These are phyloP conservation scores for Pyralis farinalis DNA, from an alignment of 2,888 invertebrate species.

Conservation along the genomic window DNA sequence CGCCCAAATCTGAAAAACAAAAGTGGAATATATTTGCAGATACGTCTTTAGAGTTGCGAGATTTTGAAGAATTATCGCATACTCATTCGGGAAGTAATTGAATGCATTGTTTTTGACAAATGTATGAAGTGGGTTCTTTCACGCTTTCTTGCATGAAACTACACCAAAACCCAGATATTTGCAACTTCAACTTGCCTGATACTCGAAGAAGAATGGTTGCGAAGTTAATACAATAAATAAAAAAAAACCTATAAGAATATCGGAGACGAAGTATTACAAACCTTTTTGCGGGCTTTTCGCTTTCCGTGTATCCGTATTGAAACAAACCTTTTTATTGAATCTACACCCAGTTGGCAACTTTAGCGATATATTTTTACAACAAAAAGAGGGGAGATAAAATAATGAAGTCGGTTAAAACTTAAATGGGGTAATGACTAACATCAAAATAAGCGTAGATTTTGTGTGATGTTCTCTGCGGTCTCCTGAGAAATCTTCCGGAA, in stretches of 20 bases:
- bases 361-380: background rate
- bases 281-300: slow-evolving; percentile 33
- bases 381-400: background rate
- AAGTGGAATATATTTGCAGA: no score
- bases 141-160: slow-evolving; percentile 25
- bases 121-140: slow-evolving; percentile 23
- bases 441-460: slow-evolving; percentile 6
- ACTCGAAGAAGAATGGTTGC: slow-evolving; percentile 44
- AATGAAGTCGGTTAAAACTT: no score
- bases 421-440: background rate
- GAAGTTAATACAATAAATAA: slow-evolving; percentile 51
- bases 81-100: slow-evolving; percentile 34
- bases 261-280: slow-evolving; percentile 33
- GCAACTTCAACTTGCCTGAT: slow-evolving; percentile 40
- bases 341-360: slow-evolving; percentile 8
- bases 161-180: slow-evolving; percentile 26
- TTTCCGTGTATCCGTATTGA: slow-evolving; percentile 11
- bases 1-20: no score
- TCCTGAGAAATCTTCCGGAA: slow-evolving; percentile 20
- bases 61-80: no score
- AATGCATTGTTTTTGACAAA: slow-evolving; percentile 41
- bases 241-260: slow-evolving; percentile 57
- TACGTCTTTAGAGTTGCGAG: no score
- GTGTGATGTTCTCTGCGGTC: slow-evolving; percentile 8
- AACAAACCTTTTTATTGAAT: slow-evolving; percentile 9